Base-by-base conservation (phyloP, 1,140 invertebrate species). In the Akabosia matsudoensis region DNA sequence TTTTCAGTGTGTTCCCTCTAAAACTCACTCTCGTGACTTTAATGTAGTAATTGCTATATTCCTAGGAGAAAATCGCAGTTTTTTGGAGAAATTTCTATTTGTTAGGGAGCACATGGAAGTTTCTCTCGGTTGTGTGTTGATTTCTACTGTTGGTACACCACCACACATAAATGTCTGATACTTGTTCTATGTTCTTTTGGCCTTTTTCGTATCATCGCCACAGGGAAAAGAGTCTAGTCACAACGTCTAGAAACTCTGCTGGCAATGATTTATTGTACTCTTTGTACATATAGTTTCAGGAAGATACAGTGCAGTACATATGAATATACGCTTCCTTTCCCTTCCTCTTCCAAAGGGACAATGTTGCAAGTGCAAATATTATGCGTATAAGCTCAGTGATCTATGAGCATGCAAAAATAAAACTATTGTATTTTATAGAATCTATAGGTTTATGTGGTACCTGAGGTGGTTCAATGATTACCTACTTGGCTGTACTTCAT, bases 201-300 rank as follows among this genome's bases (percentile, higher is more conserved):
- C 61, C 61, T 28, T 67, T n/a, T 31, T 67, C 54, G 54, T 22
- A 56, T 56, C 54, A 56, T 56, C 54, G 54, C 54, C 54, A 56
- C 22, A 22, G 54, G 61, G 24, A 67, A 31, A 30, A 28, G 4
- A 31, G 24, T 67, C 26, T 24, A 67, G 61, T 67, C 61, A 16
- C 24, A 30, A n/a, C 7, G 61, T 30, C 61, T 67, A 30, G 61
- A 67, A 67, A 67, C 61, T 67, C 61, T 67, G 61, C n/a, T 67
- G 61, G 61, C 61, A 67, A 67, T 67, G 61, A 67, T 67, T 67
- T 67, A 67, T 67, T 67, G 61, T 67, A 67, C 28, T 67, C 54
- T 30, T n/a, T 67, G 61, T 31, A 67, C 26, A 3, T 30, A 30
- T n/a, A n/a, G n/a, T 10, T 56, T 56, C 61, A 31, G 30, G 61